Evolutionary conservation across 2,113 vertebrate genomes (phyloP).

Genomic region (Myotis lucifugus): DNA sequence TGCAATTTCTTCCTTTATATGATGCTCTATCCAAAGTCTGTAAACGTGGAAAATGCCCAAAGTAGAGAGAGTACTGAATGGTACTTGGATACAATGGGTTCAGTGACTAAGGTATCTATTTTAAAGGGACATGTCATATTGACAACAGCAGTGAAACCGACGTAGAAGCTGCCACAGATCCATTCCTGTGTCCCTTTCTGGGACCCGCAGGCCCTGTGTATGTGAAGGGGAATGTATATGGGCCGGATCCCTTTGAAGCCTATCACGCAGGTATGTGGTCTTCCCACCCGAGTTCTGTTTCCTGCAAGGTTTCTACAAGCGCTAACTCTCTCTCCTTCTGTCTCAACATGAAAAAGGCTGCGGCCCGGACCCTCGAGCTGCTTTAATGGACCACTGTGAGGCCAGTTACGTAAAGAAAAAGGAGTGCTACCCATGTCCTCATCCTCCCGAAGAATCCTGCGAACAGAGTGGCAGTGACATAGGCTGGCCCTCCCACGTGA

Average conservation of each 20-base stretch:
- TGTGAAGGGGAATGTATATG: constrained; percentile 87
- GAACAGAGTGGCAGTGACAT: constrained; percentile 78
- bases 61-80: not conserved
- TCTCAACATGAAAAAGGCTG: constrained; percentile 83
- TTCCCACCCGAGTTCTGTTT: not conserved
- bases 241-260: constrained; percentile 85
- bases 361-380: constrained; percentile 84
- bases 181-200: constrained; percentile 91
- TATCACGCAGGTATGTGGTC: constrained; percentile 80
- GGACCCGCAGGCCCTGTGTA: constrained; percentile 88
- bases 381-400: constrained; percentile 85
- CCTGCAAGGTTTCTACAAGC: not conserved
- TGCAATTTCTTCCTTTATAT: not conserved
- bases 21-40: not conserved
- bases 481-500: constrained; percentile 69
- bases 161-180: constrained; percentile 90
- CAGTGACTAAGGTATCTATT: constrained; percentile 55
- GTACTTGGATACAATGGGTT: rapidly evolving
- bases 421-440: constrained; percentile 83
- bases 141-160: constrained; percentile 94
- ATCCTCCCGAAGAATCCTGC: constrained; percentile 86
- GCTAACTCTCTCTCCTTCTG: not conserved
- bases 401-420: constrained; percentile 85
- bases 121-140: constrained; percentile 90
- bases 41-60: not conserved